Conservation (phyloP, 2,113 vertebrate genomes). For the Holacanthus passer region DNA sequence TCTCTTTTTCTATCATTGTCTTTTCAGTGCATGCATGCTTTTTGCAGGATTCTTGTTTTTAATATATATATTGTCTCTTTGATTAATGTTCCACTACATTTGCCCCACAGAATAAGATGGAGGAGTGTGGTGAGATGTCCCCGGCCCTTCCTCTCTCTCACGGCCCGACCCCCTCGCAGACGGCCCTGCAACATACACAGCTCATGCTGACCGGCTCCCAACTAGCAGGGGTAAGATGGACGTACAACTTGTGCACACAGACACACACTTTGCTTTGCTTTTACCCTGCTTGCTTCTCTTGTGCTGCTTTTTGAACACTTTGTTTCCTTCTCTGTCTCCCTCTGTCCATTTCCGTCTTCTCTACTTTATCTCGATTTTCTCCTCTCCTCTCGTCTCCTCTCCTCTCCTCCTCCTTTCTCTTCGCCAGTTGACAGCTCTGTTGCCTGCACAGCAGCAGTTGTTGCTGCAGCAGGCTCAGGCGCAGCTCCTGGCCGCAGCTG, state of each 20-base stretch:
- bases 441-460: slow-evolving; percentile 93
- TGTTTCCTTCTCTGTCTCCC: slow-evolving; percentile 28
- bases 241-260: background rate
- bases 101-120: slow-evolving; percentile 87
- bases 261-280: slow-evolving; percentile 48
- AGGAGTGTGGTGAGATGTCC: slow-evolving; percentile 88
- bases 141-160: slow-evolving; percentile 85
- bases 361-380: background rate
- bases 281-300: slow-evolving; percentile 54
- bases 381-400: background rate
- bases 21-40: background rate
- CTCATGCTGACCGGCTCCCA: slow-evolving; percentile 94
- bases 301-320: slow-evolving; percentile 64
- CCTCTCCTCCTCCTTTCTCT: slow-evolving; percentile 6
- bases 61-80: slow-evolving; percentile 14
- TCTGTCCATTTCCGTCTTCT: slow-evolving; percentile 20
- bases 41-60: background rate
- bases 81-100: background rate
- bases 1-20: background rate
- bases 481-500: slow-evolving; percentile 92
- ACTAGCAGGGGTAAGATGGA: slow-evolving; percentile 89
- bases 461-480: slow-evolving; percentile 93
- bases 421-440: slow-evolving; percentile 89
- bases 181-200: slow-evolving; percentile 91
- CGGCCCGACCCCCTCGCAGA: slow-evolving; percentile 86